Conservation (phyloP, 2,888 invertebrate species). For the Cantharis rustica region DNA sequence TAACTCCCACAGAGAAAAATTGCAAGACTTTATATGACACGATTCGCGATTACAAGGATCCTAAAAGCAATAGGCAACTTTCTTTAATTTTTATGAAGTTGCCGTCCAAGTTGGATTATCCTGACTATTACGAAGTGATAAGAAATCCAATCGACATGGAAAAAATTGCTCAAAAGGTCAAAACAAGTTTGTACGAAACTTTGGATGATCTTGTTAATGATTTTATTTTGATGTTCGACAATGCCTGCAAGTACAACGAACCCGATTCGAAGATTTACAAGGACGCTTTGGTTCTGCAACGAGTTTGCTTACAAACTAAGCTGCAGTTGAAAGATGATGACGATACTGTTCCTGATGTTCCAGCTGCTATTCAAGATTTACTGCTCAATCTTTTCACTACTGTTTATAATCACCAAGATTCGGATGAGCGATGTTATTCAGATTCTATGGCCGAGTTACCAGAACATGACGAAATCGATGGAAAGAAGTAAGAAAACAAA, state of each 20-base stretch:
- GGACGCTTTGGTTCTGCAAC: conserved; percentile 91
- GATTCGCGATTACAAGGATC: conserved; percentile 85
- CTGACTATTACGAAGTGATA: conserved; percentile 97
- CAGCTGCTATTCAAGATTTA: conserved; percentile 87
- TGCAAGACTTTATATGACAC: conserved; percentile 86
- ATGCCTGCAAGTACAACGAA: conserved; percentile 97
- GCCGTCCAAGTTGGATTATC: conserved; percentile 91
- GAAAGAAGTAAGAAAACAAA: conserved; percentile 61
- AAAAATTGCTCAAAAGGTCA: conserved; percentile 85
- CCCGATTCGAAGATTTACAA: conserved; percentile 97
- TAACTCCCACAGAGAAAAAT: conserved; percentile 72
- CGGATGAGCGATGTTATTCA: conserved; percentile 94
- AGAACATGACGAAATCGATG: conserved; percentile 80
- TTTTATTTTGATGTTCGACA: conserved; percentile 92
- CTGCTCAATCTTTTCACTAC: conserved; percentile 89
- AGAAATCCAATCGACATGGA: conserved; percentile 97
- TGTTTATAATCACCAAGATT: conserved; percentile 95
- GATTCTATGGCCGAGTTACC: conserved; percentile 94
- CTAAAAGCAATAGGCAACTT: conserved; percentile 84
- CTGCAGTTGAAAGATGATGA: conserved; percentile 80
- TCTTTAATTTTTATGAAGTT: conserved; percentile 93
- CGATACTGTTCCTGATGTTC: conserved; percentile 87
- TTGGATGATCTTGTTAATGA: conserved; percentile 89
- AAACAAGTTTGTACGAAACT: conserved; percentile 74
- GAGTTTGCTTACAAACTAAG: conserved; percentile 90